Evolutionary conservation across 2,888 invertebrate genomes (phyloP).

Genomic region (Ophion ellenae): DNA sequence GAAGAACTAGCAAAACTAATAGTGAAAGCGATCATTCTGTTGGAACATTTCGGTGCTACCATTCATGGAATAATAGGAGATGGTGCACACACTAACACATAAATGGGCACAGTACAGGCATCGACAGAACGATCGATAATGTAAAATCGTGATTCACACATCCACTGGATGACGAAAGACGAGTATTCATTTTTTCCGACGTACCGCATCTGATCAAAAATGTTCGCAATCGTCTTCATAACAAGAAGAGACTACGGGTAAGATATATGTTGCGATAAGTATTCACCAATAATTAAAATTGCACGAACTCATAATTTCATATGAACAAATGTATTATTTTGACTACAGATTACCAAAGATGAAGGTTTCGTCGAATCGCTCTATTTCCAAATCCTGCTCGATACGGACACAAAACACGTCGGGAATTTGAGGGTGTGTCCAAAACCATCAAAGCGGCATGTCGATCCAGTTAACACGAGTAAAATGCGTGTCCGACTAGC

Average conservation of each 20-base stretch:
- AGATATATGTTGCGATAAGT: not conserved
- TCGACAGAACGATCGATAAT: too few species aligned
- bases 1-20: too few species aligned
- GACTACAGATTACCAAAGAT: not conserved
- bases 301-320: not conserved
- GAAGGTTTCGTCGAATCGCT: not conserved
- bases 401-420: not conserved
- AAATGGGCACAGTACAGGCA: too few species aligned
- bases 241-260: not conserved
- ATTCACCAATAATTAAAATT: not conserved
- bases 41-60: too few species aligned
- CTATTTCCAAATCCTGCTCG: not conserved
- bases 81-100: too few species aligned
- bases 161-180: not conserved
- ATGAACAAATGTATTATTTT: not conserved
- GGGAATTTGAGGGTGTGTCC: not conserved
- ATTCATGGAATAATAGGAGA: too few species aligned
- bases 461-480: not conserved
- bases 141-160: too few species aligned
- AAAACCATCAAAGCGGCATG: not conserved
- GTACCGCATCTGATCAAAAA: not conserved
- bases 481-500: slow-evolving; percentile 16
- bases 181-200: slow-evolving; percentile 1
- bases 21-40: too few species aligned
- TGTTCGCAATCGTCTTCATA: slow-evolving; percentile 9